phyloP scores from a whole-genome alignment of 2,113 vertebrate genomes.

The Probosciger aterrimus region DNA sequence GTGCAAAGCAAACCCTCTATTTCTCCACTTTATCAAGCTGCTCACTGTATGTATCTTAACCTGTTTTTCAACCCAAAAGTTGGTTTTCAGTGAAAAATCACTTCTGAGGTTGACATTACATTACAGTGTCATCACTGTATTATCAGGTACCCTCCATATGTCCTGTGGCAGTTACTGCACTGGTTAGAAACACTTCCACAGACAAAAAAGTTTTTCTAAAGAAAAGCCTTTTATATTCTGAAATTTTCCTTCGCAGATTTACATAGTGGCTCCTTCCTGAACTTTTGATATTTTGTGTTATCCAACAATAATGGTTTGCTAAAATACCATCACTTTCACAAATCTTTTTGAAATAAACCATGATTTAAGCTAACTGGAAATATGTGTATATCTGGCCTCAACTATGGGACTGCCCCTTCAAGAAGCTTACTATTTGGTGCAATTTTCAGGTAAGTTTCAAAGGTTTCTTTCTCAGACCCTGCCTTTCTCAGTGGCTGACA shows the following conservation, averaged over 20 bases:
- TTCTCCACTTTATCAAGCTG: not conserved
- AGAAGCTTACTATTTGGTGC: not conserved
- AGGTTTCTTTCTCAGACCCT: not conserved
- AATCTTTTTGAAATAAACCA: not conserved
- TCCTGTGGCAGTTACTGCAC: not conserved
- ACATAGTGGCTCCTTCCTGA: not conserved
- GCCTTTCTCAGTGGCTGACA: not conserved
- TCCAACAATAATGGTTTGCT: not conserved
- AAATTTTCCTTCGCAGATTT: not conserved
- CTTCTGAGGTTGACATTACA: not conserved
- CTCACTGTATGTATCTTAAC: not conserved
- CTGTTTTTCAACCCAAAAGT: not conserved
- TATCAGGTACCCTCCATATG: not conserved
- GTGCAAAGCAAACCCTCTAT: not conserved
- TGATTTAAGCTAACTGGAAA: not conserved
- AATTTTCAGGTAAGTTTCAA: not conserved
- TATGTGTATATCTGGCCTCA: not conserved
- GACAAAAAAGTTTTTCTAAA: not conserved
- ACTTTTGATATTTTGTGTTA: not conserved
- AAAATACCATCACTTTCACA: not conserved
- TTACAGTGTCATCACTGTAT: not conserved
- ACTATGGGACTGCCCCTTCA: not conserved
- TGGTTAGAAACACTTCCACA: not conserved
- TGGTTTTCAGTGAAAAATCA: not conserved
- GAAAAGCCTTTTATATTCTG: not conserved